phyloP scores from a whole-genome alignment of 2,113 vertebrate genomes.

The Myanophis thanlyinensis region DNA sequence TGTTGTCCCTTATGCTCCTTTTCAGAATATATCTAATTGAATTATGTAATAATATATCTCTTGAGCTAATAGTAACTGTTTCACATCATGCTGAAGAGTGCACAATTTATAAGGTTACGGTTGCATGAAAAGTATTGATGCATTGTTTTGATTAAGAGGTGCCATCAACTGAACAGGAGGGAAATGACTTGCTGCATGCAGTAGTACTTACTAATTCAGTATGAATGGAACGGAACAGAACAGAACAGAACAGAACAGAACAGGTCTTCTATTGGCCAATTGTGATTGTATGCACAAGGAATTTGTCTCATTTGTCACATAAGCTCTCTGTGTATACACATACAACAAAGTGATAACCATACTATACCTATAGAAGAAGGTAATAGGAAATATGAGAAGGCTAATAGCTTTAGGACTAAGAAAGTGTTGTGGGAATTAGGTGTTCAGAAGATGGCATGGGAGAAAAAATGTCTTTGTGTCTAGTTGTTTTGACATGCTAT shows the following conservation, averaged over 20 bases:
- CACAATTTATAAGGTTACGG: not conserved
- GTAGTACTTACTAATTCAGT: not conserved
- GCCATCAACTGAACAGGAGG: not conserved
- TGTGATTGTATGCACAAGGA: not conserved
- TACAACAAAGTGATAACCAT: not conserved
- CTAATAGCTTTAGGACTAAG: not conserved
- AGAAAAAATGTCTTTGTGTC: not conserved
- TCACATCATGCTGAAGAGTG: slow-evolving; percentile 7
- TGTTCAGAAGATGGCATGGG: not conserved
- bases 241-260: no score
- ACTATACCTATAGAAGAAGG: not conserved
- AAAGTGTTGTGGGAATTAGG: not conserved
- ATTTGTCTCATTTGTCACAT: no score
- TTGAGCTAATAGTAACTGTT: not conserved
- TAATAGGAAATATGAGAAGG: not conserved
- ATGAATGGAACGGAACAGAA: no score
- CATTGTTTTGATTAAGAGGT: not conserved
- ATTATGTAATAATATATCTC: not conserved
- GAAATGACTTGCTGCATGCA: not conserved
- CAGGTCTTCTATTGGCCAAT: not conserved
- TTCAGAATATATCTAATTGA: not conserved
- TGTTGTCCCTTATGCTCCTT: not conserved
- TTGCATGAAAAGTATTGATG: not conserved
- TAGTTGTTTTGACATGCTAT: not conserved
- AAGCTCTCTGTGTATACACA: not conserved